Evolutionary conservation across 2,888 invertebrate species (phyloP).

Genomic region (Drosophila mercatorum): DNA sequence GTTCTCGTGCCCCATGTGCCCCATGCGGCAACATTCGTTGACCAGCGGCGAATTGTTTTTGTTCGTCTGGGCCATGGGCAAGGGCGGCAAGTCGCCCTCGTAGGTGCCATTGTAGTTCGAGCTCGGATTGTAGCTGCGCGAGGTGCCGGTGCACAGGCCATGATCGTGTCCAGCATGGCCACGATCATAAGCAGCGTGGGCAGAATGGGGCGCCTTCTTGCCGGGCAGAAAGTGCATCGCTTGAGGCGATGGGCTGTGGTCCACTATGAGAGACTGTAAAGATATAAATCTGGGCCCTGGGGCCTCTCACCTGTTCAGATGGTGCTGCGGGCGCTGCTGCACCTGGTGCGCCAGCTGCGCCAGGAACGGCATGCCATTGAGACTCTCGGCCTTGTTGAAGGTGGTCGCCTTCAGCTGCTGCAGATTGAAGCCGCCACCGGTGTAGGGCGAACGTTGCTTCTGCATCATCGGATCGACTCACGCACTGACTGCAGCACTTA

Average conservation of each 20-base stretch:
- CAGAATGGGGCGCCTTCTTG: neutral
- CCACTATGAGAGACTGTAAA: neutral
- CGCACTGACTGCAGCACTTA: neutral
- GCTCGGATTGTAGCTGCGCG: conserved; percentile 21
- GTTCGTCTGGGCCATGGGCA: neutral
- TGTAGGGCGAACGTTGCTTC: conserved; percentile 65
- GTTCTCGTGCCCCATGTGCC: neutral
- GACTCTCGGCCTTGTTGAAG: conserved; percentile 14
- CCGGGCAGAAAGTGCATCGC: neutral
- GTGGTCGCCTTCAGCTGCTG: conserved; percentile 32
- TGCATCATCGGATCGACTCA: conserved; percentile 44
- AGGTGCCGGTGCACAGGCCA: conserved; percentile 27
- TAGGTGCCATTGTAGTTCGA: conserved; percentile 60
- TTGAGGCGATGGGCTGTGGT: neutral
- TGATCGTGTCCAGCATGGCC: conserved; percentile 8
- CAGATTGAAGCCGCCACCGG: conserved; percentile 40
- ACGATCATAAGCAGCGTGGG: conserved; percentile 12
- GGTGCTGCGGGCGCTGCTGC: conserved; percentile 23
- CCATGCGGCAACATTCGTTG: conserved; percentile 1
- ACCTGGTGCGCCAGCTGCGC: conserved; percentile 27
- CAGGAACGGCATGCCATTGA: conserved; percentile 51
- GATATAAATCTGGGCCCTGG: neutral
- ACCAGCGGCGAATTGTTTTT: neutral
- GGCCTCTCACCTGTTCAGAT: conserved; percentile 7
- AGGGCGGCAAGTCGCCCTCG: conserved; percentile 66